Evolutionary conservation across 1,140 invertebrate genomes (phyloP).

Genomic region (Saccostrea glomerata): DNA sequence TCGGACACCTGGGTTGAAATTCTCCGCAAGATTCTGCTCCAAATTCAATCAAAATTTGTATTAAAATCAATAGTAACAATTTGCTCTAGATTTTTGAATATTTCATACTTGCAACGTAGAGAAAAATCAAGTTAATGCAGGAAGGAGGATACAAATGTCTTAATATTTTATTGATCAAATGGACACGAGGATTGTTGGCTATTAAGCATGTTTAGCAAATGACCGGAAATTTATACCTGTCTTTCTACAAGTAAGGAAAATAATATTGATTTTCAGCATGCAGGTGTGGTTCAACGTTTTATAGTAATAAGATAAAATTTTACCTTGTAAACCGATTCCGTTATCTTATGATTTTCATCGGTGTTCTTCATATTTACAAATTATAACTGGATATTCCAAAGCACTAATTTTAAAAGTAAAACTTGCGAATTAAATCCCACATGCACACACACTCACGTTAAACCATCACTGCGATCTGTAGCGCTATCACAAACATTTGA

Average conservation of each 20-base stretch:
- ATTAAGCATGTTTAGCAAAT: background rate
- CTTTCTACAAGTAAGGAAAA: background rate
- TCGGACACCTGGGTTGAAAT: conserved; percentile 66
- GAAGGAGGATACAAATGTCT: no score
- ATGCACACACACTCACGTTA: conserved; percentile 14
- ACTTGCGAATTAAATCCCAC: conserved; percentile 17
- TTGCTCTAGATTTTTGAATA: background rate
- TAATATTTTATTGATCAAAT: no score
- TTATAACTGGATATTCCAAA: conserved; percentile 1
- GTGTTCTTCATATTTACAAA: conserved; percentile 59
- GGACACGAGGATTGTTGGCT: no score
- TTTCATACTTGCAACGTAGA: background rate
- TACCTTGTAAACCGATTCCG: conserved; percentile 63
- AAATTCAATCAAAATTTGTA: background rate
- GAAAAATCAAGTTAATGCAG: background rate
- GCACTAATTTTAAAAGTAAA: background rate
- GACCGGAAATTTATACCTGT: background rate
- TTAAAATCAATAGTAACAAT: background rate
- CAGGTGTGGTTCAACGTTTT: conserved; percentile 36
- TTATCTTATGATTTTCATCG: conserved; percentile 60
- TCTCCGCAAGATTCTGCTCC: conserved; percentile 62
- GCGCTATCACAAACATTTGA: conserved; percentile 30
- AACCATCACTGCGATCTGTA: conserved; percentile 41
- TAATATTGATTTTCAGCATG: conserved; percentile 37
- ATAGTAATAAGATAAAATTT: conserved; percentile 18